Conservation (phyloP, 2,888 invertebrate genomes). For the Cantharis lateralis region DNA sequence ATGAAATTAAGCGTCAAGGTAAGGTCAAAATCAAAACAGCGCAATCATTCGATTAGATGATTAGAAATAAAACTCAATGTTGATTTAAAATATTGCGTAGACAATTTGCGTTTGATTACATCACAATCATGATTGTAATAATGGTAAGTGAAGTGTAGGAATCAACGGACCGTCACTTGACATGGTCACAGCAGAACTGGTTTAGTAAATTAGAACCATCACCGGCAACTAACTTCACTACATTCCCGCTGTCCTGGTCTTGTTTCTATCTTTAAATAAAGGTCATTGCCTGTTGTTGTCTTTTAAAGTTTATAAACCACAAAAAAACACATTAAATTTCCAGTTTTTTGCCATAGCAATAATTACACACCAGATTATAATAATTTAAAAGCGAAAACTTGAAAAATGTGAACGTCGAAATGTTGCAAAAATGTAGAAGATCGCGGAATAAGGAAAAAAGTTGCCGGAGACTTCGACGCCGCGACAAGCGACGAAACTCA, state of each 20-base stretch:
- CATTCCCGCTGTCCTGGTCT: slow-evolving; percentile 51
- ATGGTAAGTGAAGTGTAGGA: slow-evolving; percentile 34
- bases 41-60: not conserved
- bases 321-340: slow-evolving; percentile 15
- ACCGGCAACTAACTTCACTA: slow-evolving; percentile 48
- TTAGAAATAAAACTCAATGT: not conserved
- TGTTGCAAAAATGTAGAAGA: not conserved
- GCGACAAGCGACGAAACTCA: not conserved
- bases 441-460: not conserved
- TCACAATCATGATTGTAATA: slow-evolving; percentile 24
- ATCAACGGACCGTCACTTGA: slow-evolving; percentile 53
- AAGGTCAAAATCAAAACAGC: not conserved
- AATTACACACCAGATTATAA: not conserved
- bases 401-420: not conserved
- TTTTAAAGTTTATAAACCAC: slow-evolving; percentile 15
- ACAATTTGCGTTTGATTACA: slow-evolving; percentile 20
- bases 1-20: not conserved
- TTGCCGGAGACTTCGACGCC: not conserved
- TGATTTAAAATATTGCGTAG: slow-evolving; percentile 10
- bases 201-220: slow-evolving; percentile 56
- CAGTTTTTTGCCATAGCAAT: slow-evolving; percentile 10
- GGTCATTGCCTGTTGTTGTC: slow-evolving; percentile 30
- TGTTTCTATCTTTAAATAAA: slow-evolving; percentile 45
- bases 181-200: slow-evolving; percentile 55
- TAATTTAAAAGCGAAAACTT: not conserved